Evolutionary conservation across 1,140 invertebrate genomes (phyloP).

Genomic region (Wiebesia pumilae): DNA sequence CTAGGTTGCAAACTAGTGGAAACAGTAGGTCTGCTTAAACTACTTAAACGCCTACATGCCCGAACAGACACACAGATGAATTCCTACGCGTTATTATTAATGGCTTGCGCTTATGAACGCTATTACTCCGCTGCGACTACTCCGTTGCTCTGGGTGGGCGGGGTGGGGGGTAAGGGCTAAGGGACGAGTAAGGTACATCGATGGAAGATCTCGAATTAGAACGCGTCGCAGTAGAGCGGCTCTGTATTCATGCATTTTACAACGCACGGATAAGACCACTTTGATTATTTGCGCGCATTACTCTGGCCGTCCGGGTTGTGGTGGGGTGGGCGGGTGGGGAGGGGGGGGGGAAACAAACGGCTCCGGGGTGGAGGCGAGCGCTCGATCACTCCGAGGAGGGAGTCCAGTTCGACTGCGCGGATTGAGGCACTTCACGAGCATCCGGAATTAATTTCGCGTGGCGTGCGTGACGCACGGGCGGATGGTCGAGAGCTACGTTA

Average conservation of each 20-base stretch:
- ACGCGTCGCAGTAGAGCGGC: too few species aligned
- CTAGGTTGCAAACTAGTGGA: too few species aligned
- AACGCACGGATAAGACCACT: conserved; percentile 40
- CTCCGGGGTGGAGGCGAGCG: neutral
- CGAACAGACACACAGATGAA: too few species aligned
- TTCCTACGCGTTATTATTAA: too few species aligned
- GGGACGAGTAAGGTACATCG: neutral
- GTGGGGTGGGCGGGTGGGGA: neutral
- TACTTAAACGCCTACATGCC: too few species aligned
- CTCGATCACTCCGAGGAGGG: conserved; percentile 45
- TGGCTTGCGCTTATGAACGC: too few species aligned
- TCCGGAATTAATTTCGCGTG: conserved; percentile 22
- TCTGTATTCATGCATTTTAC: conserved; percentile 52
- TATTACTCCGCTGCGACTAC: too few species aligned
- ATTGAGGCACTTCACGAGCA: neutral
- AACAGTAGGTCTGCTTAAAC: too few species aligned
- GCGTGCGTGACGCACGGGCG: neutral
- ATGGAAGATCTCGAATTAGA: too few species aligned
- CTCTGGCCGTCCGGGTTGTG: conserved; percentile 1
- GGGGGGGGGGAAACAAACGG: conserved; percentile 43
- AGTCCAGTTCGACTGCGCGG: neutral
- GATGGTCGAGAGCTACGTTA: neutral
- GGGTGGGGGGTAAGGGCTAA: too few species aligned
- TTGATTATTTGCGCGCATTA: conserved; percentile 51
- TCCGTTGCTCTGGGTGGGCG: too few species aligned